Percentiles rank a stretch among this genome's conserved stretches.
These are phyloP conservation scores for Chrysopa pallens DNA, from an alignment of 1,140 invertebrate genomes.

Conservation along the genomic window DNA sequence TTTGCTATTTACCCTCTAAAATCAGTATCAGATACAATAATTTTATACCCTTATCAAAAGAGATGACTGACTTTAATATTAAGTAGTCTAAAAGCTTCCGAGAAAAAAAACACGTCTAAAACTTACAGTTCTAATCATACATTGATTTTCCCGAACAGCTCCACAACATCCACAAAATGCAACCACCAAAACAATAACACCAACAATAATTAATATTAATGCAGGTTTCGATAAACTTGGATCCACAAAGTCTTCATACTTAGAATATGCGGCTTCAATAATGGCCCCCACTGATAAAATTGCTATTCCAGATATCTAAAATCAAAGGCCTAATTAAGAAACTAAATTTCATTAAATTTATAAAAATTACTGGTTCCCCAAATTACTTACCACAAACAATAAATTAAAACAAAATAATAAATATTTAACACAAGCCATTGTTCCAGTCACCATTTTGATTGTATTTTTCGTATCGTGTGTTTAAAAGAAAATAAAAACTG, in stretches of 20 bases:
- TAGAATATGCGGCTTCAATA: conserved; percentile 40
- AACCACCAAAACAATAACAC: conserved; percentile 63
- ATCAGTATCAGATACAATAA: no score
- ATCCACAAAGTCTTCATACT: conserved; percentile 51
- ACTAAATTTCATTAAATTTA: not conserved
- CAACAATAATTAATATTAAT: conserved; percentile 65
- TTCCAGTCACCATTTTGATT: conserved; percentile 45
- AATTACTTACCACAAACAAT: conserved; percentile 57
- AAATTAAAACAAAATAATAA: conserved; percentile 65
- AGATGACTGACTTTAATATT: no score
- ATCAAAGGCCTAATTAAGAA: not conserved
- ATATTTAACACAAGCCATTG: conserved; percentile 63
- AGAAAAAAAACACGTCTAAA: not conserved
- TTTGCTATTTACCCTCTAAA: no score
- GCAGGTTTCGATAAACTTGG: conserved; percentile 49
- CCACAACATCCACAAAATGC: conserved; percentile 82
- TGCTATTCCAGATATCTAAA: conserved; percentile 53
- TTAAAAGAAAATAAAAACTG: no score
- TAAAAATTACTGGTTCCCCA: not conserved
- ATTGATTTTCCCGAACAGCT: conserved; percentile 68
- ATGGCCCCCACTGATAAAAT: conserved; percentile 54
- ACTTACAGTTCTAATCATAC: conserved; percentile 69
- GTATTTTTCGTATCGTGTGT: not conserved
- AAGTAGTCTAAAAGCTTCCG: no score
- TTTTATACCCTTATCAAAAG: no score